Conservation (phyloP, 2,113 vertebrate species). For the Bambusicola thoracicus region DNA sequence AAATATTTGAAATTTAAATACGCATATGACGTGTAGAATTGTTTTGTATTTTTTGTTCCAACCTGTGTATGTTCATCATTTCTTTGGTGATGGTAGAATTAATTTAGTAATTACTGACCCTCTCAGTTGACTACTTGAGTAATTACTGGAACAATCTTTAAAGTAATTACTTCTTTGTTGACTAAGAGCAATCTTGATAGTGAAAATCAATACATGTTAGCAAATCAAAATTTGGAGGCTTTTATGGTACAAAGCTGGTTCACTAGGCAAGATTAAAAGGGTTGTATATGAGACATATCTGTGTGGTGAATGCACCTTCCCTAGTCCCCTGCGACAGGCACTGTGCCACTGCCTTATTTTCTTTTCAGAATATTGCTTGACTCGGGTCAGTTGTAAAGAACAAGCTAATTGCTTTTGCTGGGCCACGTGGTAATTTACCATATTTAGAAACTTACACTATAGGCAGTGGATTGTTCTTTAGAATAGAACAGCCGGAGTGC, state of each 20-base stretch:
- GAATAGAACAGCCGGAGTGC: background rate
- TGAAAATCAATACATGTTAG: conserved; percentile 18
- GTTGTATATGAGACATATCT: background rate
- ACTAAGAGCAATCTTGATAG: background rate
- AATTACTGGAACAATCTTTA: conserved; percentile 35
- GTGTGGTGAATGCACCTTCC: background rate
- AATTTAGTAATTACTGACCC: conserved; percentile 31
- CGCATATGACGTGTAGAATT: background rate
- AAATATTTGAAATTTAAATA: background rate
- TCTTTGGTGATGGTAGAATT: background rate
- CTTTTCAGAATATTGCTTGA: background rate
- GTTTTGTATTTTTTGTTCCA: background rate
- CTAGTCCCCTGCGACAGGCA: fast-evolving
- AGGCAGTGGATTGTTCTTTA: background rate
- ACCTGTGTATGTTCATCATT: background rate
- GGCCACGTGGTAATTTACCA: fast-evolving
- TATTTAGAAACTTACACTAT: background rate
- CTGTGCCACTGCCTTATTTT: background rate
- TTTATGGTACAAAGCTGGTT: background rate
- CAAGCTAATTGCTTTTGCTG: background rate
- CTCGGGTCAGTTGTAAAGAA: background rate
- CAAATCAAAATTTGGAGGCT: background rate
- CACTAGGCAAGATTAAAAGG: background rate
- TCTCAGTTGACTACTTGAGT: background rate
- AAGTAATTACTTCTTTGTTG: conserved; percentile 35